phyloP scores from a whole-genome alignment of 2,888 invertebrate species.

The Hirtodrosophila trivittata region DNA sequence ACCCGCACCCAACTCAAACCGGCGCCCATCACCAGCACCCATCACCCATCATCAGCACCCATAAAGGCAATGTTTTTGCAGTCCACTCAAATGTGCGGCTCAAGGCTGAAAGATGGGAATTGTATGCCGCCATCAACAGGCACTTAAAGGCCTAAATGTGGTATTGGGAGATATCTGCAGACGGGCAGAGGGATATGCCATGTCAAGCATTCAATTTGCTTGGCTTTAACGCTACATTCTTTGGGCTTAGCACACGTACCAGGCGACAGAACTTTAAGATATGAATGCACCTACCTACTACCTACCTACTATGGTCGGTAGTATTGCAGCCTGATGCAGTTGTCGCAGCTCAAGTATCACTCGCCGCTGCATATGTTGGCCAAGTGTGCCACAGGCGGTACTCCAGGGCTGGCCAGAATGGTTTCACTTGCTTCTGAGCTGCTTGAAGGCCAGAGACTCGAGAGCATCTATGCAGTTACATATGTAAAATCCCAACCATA shows the following conservation, averaged over 20 bases:
- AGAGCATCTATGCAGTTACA: constrained; percentile 40
- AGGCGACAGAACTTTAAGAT: constrained; percentile 35
- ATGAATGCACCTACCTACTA: constrained; percentile 13
- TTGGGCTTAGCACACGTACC: neutral
- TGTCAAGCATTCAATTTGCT: constrained; percentile 38
- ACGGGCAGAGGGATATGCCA: neutral
- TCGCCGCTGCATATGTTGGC: constrained; percentile 40
- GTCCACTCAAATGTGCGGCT: constrained; percentile 40
- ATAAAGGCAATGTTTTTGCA: constrained; percentile 54
- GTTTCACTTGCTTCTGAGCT: constrained; percentile 20
- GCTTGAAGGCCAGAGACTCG: constrained; percentile 52
- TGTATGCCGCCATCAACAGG: constrained; percentile 54
- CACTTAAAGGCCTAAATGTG: constrained; percentile 59
- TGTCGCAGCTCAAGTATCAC: constrained; percentile 56
- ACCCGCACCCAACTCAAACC: neutral
- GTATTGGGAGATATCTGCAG: constrained; percentile 30
- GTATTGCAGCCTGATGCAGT: constrained; percentile 6
- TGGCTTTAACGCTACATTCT: constrained; percentile 42
- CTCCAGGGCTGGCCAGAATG: constrained; percentile 38
- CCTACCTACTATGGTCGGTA: neutral
- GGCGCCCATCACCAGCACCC: neutral
- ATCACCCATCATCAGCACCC: neutral
- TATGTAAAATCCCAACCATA: constrained; percentile 33
- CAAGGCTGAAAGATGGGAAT: constrained; percentile 55
- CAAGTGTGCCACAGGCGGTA: constrained; percentile 22